Percentiles rank a stretch among this genome's conserved stretches.
Conservation (phyloP, 2,888 invertebrate species). For the Scrobipalpa atriplicella region DNA sequence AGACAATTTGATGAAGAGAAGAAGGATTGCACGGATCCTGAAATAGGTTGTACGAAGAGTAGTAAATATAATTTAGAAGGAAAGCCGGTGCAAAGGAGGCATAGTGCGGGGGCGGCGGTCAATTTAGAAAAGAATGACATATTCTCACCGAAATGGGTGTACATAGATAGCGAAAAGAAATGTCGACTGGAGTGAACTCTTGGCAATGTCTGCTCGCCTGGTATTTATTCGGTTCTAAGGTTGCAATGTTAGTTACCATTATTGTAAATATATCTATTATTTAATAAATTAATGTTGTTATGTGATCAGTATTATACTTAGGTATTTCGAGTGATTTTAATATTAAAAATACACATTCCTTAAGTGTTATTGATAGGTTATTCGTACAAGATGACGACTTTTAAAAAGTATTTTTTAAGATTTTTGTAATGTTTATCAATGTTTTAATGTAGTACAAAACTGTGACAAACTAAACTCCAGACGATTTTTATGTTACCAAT, state of each 20-base stretch:
- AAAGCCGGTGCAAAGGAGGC: constrained; percentile 66
- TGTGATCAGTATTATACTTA: constrained; percentile 75
- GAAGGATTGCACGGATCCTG: constrained; percentile 60
- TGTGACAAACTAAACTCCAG: constrained; percentile 14
- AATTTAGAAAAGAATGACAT: constrained; percentile 66
- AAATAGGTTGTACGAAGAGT: constrained; percentile 53
- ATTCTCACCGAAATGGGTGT: constrained; percentile 54
- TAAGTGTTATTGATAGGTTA: constrained; percentile 44
- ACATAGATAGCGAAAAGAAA: constrained; percentile 50
- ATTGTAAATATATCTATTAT: constrained; percentile 31
- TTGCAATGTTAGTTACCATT: constrained; percentile 36
- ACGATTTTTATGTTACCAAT: constrained; percentile 10
- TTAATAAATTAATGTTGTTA: constrained; percentile 37
- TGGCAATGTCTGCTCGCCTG: constrained; percentile 41
- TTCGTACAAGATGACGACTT: constrained; percentile 54
- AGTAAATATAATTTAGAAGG: constrained; percentile 48
- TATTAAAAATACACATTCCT: constrained; percentile 50
- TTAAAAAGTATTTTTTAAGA: constrained; percentile 33
- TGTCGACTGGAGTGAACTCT: constrained; percentile 27
- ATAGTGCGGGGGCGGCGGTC: constrained; percentile 69
- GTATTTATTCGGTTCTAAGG: constrained; percentile 42
- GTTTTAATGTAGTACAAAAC: constrained; percentile 37
- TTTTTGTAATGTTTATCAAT: constrained; percentile 42
- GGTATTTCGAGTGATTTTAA: constrained; percentile 43
- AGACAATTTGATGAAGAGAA: constrained; percentile 80